Evolutionary conservation across 2,797 vertebrate genomes (phyloP).

Genomic region (Manis javanica): DNA sequence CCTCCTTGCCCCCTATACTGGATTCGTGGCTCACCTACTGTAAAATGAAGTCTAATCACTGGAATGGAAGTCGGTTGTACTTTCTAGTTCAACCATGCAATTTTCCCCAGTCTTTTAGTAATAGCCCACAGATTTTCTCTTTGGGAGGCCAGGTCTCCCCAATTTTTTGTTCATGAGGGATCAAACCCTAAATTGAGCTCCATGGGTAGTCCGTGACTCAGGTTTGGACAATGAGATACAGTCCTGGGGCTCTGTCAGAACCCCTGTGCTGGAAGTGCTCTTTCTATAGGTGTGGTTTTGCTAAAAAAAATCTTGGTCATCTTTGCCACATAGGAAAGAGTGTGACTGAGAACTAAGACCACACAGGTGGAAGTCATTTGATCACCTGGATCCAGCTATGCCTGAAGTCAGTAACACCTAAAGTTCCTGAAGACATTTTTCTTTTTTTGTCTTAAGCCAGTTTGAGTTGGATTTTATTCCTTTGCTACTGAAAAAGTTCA

Average conservation of each 20-base stretch:
- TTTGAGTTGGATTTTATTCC: conserved; percentile 18
- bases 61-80: neutral
- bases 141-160: neutral
- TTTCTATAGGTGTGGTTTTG: neutral
- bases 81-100: neutral
- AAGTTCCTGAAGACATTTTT: neutral
- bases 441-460: neutral
- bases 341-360: neutral
- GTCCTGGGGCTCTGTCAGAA: neutral
- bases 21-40: neutral
- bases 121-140: neutral
- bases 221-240: neutral
- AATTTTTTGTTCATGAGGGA: neutral
- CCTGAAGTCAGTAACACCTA: neutral
- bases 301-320: neutral
- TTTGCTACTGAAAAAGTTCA: neutral
- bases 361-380: neutral
- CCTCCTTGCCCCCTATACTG: neutral
- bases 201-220: neutral
- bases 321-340: neutral
- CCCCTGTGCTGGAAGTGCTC: no score
- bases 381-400: neutral
- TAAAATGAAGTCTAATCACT: neutral
- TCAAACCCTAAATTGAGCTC: neutral
- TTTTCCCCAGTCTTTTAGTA: neutral